Evolutionary conservation across 2,797 vertebrate species (phyloP).

Genomic region (Salmo trutta): DNA sequence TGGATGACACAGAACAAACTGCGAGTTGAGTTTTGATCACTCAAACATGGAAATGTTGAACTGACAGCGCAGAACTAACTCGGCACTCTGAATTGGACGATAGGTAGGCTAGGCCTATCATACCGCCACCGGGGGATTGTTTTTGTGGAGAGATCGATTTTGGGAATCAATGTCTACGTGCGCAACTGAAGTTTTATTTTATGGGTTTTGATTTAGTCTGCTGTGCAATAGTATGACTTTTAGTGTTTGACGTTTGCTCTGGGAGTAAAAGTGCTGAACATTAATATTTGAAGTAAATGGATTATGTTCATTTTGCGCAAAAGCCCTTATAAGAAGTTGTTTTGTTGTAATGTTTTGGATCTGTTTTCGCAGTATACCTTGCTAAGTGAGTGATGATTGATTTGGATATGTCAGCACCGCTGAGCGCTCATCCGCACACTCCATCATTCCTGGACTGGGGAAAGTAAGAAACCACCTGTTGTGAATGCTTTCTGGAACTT

Average conservation of each 20-base stretch:
- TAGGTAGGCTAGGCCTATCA: neutral
- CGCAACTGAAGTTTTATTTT: neutral
- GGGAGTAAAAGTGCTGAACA: neutral
- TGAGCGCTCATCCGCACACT: conserved; percentile 31
- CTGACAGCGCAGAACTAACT: conserved; percentile 34
- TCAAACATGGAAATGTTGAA: conserved; percentile 40
- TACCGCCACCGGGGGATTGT: neutral
- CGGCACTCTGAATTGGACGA: neutral
- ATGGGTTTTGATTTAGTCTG: neutral
- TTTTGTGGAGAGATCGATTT: neutral
- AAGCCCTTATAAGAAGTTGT: neutral
- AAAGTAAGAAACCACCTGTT: conserved; percentile 64
- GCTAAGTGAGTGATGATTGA: conserved; percentile 46
- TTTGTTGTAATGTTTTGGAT: neutral
- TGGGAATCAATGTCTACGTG: neutral
- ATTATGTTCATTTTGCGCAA: conserved; percentile 3
- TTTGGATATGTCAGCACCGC: conserved; percentile 47
- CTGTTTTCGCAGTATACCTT: conserved; percentile 1
- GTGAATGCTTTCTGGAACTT: conserved; percentile 47
- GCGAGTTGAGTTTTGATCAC: conserved; percentile 10
- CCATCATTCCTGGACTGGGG: conserved; percentile 27
- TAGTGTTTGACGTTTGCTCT: neutral
- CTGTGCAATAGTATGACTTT: conserved; percentile 1
- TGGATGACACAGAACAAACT: conserved; percentile 10
- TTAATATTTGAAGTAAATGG: neutral